These are phyloP conservation scores for Ariolimax columbianus DNA, from an alignment of 2,888 invertebrate species.

Conservation along the genomic window DNA sequence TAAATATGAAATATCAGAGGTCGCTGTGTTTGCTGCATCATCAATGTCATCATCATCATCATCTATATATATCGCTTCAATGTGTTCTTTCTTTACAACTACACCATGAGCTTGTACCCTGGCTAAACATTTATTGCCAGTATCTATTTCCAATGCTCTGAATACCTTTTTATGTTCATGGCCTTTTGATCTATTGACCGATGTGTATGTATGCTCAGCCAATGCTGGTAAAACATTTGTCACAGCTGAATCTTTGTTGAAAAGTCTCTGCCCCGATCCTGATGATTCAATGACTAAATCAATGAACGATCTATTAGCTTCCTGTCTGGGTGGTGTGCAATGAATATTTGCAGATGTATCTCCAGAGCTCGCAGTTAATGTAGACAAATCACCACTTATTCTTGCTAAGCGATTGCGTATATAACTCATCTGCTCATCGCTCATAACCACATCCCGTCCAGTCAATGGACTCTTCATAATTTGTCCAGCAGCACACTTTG, in stretches of 20 bases:
- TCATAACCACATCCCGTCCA: not conserved
- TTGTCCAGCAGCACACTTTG: not conserved
- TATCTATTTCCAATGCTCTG: not conserved
- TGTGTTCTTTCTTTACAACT: not conserved
- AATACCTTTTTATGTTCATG: not conserved
- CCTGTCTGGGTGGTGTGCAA: too few species aligned
- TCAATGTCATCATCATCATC: slow-evolving; percentile 28
- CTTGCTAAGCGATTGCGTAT: slow-evolving; percentile 14
- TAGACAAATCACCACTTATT: not conserved
- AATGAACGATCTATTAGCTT: not conserved
- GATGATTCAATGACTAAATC: not conserved
- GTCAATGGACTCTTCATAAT: slow-evolving; percentile 6
- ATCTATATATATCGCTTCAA: not conserved
- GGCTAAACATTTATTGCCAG: not conserved
- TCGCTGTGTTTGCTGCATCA: not conserved
- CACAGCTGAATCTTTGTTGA: not conserved
- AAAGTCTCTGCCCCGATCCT: not conserved
- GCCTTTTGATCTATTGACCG: not conserved
- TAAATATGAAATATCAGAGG: not conserved
- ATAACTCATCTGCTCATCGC: not conserved
- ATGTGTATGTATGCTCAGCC: not conserved
- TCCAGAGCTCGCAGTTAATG: not conserved
- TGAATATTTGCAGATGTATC: not conserved
- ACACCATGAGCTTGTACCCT: not conserved
- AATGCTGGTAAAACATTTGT: not conserved